Evolutionary conservation across 2,113 vertebrate genomes (phyloP), one percentile per base, ranked within the genome.

Genomic region (Pedetes capensis): DNA sequence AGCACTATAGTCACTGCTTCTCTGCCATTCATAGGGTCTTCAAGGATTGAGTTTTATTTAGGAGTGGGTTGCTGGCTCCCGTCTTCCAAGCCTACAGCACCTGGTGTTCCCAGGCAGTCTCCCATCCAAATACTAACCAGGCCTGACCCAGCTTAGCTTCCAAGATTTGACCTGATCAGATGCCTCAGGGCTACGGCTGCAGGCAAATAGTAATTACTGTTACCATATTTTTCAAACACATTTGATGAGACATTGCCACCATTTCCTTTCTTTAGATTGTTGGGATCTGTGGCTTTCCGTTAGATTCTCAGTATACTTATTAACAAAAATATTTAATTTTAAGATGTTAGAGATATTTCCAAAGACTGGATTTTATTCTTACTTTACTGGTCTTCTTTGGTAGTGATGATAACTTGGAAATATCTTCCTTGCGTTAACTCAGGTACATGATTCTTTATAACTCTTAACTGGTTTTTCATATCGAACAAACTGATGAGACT

Each of bases 321-420:
- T 84, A 83, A 75, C 27, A 47, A 79, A n/a, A 92, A 16, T 66
- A 66, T 80, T 94, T 89, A 34, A 22, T 87, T 49, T 95, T 59
- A 57, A 82, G 14, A 39, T 91, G 6, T 23, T 61, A 72, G 57
- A 90, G 44, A 91, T 17, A 47, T 76, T 88, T 82, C 42, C 44
- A 49, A 93, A 80, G 18, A 95, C 11, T 47, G 39, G 12, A 68
- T 49, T 79, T 81, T 72, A 37, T 87, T 83, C 53, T 87, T 66
- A 76, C 8, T 85, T n/a, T 84, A 10, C 0, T 85, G 44, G 44
- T 94, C 22, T 84, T 29, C 34, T n/a, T 80, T 93, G 39, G 10
- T 85, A 66, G 61, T 63, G 51, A 63, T 75, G 9, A 34, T 72
- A 51, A 34, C 32, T 47, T 92, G 78, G 51, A 94, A 95, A 51